Conservation (phyloP, 2,888 invertebrate species). For the Drosophila cognata region DNA sequence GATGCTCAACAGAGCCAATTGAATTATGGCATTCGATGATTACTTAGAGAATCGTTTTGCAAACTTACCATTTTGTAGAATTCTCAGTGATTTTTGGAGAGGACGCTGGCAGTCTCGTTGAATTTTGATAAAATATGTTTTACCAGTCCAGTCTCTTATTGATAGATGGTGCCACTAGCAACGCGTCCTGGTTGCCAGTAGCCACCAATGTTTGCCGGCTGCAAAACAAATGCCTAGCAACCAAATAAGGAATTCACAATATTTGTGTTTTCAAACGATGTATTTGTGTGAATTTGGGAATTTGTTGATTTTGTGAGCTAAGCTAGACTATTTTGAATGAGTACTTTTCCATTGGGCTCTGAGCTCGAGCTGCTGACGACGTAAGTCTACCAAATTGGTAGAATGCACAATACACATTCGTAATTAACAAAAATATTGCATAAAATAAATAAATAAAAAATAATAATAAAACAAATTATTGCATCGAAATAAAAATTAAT, state of each 20-base stretch:
- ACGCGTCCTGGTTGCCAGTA: slow-evolving; percentile 18
- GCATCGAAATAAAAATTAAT: slow-evolving; percentile 39
- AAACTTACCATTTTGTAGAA: slow-evolving; percentile 45
- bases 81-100: background rate
- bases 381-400: background rate
- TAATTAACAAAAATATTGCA: background rate
- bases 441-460: background rate
- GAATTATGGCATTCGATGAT: slow-evolving; percentile 3
- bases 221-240: slow-evolving; percentile 33
- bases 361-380: background rate
- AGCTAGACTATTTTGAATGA: background rate
- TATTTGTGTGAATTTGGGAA: slow-evolving; percentile 40
- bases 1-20: background rate
- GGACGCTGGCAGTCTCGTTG: background rate
- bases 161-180: slow-evolving; percentile 9
- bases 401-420: background rate
- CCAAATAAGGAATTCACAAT: slow-evolving; percentile 24
- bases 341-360: background rate
- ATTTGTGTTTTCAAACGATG: slow-evolving; percentile 14
- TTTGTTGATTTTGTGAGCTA: slow-evolving; percentile 19
- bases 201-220: slow-evolving; percentile 12
- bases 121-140: slow-evolving; percentile 27
- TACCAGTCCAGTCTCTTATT: slow-evolving; percentile 6
- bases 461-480: background rate
- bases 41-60: slow-evolving; percentile 5